These are phyloP conservation scores for Aspiorhynchus laticeps DNA, from an alignment of 2,113 vertebrate species.

Conservation along the genomic window DNA sequence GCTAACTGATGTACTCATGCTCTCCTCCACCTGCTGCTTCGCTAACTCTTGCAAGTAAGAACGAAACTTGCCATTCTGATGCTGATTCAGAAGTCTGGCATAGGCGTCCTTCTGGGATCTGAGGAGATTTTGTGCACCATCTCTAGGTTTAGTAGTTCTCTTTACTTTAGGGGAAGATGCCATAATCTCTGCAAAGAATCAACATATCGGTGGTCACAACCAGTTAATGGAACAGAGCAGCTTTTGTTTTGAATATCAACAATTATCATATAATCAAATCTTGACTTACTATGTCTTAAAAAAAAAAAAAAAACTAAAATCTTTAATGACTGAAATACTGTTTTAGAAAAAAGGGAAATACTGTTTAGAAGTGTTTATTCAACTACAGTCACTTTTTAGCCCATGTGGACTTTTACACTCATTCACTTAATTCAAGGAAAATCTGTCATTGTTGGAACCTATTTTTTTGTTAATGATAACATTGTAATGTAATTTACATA, in stretches of 20 bases:
- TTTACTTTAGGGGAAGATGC: constrained; percentile 63
- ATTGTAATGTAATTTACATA: not conserved
- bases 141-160: constrained; percentile 59
- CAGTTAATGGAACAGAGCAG: not conserved
- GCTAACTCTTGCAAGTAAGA: constrained; percentile 77
- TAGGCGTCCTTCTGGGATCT: constrained; percentile 85
- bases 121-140: constrained; percentile 65
- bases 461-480: not conserved
- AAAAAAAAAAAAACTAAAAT: not conserved
- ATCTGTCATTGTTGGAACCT: not conserved
- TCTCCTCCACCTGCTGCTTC: constrained; percentile 71
- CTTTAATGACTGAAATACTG: not conserved
- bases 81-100: constrained; percentile 80
- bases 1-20: constrained; percentile 41
- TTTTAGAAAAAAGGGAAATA: not conserved
- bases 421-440: too few species aligned
- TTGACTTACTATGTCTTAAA: not conserved
- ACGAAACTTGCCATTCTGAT: constrained; percentile 81
- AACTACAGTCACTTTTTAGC: not conserved
- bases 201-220: not conserved
- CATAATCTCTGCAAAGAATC: constrained; percentile 60
- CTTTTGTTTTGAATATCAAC: not conserved
- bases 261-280: not conserved
- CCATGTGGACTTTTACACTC: not conserved
- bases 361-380: not conserved